Conservation (phyloP, 2,888 invertebrate species). For the Drosophila kambysellisi region DNA sequence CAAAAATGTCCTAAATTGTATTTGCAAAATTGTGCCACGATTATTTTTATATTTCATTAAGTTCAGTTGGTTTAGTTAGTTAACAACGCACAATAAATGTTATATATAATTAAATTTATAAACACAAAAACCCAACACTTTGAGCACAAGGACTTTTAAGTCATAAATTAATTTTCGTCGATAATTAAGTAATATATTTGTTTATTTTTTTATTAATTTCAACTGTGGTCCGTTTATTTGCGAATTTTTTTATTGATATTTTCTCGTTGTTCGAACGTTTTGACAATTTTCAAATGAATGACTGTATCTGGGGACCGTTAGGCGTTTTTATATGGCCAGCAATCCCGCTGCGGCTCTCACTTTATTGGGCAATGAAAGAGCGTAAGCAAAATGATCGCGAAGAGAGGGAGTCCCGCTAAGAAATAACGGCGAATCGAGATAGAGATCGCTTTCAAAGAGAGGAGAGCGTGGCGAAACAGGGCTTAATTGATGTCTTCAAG, state of each 20-base stretch:
- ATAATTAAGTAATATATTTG: background rate
- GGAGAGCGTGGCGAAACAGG: background rate
- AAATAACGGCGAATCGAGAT: conserved; percentile 27
- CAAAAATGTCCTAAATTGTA: conserved; percentile 85
- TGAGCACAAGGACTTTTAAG: background rate
- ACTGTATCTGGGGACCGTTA: conserved; percentile 57
- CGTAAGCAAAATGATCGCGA: conserved; percentile 1
- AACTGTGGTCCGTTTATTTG: conserved; percentile 8
- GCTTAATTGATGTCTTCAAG: conserved; percentile 27
- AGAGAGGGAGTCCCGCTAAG: conserved; percentile 31
- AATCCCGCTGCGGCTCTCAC: conserved; percentile 14
- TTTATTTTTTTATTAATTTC: background rate
- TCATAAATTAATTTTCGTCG: background rate
- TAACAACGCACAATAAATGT: conserved; percentile 6
- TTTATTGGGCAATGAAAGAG: conserved; percentile 33
- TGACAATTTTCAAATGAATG: conserved; percentile 80
- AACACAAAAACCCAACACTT: background rate
- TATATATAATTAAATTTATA: background rate
- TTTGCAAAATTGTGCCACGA: conserved; percentile 84
- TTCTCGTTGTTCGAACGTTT: conserved; percentile 68
- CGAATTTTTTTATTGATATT: background rate
- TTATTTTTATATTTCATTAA: conserved; percentile 85
- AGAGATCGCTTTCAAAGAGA: conserved; percentile 1
- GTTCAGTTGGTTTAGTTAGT: conserved; percentile 44
- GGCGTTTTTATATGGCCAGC: conserved; percentile 74